phyloP scores from a whole-genome alignment of 2,113 vertebrate species.

The Recurvirostra avosetta region DNA sequence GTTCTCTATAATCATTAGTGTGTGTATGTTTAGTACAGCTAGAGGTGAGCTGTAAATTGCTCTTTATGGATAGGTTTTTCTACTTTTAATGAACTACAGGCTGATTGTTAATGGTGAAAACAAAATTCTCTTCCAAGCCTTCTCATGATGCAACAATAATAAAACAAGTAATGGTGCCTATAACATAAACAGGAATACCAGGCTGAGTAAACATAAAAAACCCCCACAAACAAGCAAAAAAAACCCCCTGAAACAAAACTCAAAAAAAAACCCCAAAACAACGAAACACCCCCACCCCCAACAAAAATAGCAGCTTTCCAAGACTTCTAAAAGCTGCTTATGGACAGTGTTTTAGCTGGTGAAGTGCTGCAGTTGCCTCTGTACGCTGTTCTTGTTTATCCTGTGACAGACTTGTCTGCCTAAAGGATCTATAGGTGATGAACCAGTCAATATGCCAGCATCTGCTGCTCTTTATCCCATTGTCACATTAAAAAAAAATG shows the following conservation, averaged over 20 bases:
- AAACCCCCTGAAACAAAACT: neutral
- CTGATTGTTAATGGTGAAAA: neutral
- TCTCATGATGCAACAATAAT: neutral
- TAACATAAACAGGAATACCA: neutral
- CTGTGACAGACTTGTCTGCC: neutral
- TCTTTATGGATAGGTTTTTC: neutral
- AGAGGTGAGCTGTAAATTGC: neutral
- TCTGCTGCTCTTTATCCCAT: neutral
- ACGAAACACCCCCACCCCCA: neutral
- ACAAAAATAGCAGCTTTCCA: neutral
- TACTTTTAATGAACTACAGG: neutral
- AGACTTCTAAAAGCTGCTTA: neutral
- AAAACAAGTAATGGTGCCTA: neutral
- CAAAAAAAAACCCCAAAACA: neutral
- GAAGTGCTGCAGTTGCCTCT: neutral
- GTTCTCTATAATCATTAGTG: neutral
- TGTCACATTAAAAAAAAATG: neutral
- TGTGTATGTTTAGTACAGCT: neutral
- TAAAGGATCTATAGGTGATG: neutral
- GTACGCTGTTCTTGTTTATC: neutral
- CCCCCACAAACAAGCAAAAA: neutral
- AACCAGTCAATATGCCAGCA: neutral
- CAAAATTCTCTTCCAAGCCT: neutral
- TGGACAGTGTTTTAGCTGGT: neutral
- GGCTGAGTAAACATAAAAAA: neutral